Evolutionary conservation across 2,113 vertebrate genomes (phyloP), one percentile per base, ranked within the genome.

Genomic region (Myrmophylax atrothorax): DNA sequence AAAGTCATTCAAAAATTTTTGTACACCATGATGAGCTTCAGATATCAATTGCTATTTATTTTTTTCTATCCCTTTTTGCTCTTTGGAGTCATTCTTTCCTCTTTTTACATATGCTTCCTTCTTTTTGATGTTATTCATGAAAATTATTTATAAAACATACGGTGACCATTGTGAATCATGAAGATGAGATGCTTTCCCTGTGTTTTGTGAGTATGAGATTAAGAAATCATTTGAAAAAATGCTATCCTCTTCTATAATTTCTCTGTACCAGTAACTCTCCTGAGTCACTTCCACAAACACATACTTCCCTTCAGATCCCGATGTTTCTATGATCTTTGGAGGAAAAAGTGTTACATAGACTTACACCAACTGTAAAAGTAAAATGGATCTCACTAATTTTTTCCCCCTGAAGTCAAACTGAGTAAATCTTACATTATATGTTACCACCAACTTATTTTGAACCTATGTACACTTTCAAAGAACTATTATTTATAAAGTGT

Each of bases 311-410:
- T 67, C 6, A 53, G 23, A 85, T 62, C 9, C 9, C 17, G 49
- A 6, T 26, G 24, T 31, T 52, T 55, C 20, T 50, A 28, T 37
- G 52, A 70, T 13, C 10, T 55, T 50, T 46, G 22, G 17, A 75
- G 10, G 14, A 55, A 62, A 44, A 8, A 20, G 12, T 14, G 11
- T 44, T 60, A 52, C 0, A 0, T 33, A 74, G 31, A 42, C 18
- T 77, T 80, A 35, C 5, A 75, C 1, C 26, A 59, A 31, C 7
- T 53, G 2, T 20, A 86, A 69, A 38, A 14, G 24, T 46, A 72
- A 87, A 95, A 40, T 56, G 22, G 5, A 24, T 68, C n/a, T 56
- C 42, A 24, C 3, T 2, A 7, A 14, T 42, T 79, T 72, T 68
- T 18, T 0, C 2, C 11, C 3, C 2, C 6, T 15, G 2, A 38